These are phyloP conservation scores for Lagopus leucura DNA, from an alignment of 2,113 vertebrate genomes.

Conservation along the genomic window DNA sequence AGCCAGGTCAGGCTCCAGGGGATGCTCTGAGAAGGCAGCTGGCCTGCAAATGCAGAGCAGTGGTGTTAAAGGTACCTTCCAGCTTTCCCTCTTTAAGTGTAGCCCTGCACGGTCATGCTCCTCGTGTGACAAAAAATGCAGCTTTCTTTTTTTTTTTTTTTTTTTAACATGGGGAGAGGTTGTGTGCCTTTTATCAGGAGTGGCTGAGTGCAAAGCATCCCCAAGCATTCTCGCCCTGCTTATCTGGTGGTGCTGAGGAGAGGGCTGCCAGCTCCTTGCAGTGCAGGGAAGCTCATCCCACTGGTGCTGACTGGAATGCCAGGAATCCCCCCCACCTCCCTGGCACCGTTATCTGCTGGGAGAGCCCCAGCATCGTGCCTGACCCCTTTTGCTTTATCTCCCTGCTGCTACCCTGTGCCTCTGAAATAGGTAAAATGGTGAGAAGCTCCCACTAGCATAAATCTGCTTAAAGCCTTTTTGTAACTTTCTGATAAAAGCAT, in stretches of 20 bases:
- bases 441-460: background rate
- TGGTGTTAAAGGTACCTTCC: accelerated
- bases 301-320: constrained; percentile 44
- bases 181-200: background rate
- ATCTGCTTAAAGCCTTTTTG: background rate
- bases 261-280: background rate
- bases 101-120: accelerated
- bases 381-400: background rate
- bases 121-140: background rate
- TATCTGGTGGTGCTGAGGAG: background rate
- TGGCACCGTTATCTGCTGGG: background rate
- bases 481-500: accelerated
- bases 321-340: constrained; percentile 44
- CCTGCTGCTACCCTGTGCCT: background rate
- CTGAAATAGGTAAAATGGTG: background rate
- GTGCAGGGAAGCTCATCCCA: background rate
- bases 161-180: background rate
- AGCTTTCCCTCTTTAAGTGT: accelerated
- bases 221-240: background rate
- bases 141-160: background rate
- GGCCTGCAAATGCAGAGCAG: background rate
- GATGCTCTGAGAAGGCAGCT: background rate
- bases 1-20: background rate
- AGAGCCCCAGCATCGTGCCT: background rate
- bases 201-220: background rate